phyloP scores from a whole-genome alignment of 1,140 invertebrate genomes.

The Scaptodrosophila lebanonensis region DNA sequence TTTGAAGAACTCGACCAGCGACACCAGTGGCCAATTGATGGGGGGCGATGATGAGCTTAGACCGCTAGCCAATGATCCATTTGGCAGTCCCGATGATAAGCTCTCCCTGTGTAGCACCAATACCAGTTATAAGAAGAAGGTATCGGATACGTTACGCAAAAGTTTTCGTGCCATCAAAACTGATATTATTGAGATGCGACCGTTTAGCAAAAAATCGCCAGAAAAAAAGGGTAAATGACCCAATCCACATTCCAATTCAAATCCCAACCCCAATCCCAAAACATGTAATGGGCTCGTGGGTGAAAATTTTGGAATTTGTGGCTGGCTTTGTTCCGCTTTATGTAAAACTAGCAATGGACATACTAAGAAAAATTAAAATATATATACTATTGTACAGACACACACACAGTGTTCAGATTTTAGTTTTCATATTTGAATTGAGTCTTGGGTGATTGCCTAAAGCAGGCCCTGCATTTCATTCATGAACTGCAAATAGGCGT shows the following conservation, averaged over 20 bases:
- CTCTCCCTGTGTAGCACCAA: conserved; percentile 63
- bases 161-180: conserved; percentile 63
- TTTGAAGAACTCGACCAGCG: conserved; percentile 41
- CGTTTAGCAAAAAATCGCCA: conserved; percentile 45
- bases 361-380: too few species aligned
- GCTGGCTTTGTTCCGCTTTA: too few species aligned
- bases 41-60: conserved; percentile 36
- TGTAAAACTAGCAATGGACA: too few species aligned
- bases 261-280: too few species aligned
- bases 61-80: conserved; percentile 27
- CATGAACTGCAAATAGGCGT: conserved; percentile 99
- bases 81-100: conserved; percentile 45
- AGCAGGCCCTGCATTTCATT: conserved; percentile 97
- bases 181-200: conserved; percentile 58
- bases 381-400: too few species aligned
- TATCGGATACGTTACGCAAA: conserved; percentile 54
- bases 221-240: neutral
- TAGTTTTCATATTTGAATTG: too few species aligned
- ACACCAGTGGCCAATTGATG: conserved; percentile 14
- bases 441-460: too few species aligned
- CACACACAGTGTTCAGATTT: too few species aligned
- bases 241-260: neutral
- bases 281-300: too few species aligned
- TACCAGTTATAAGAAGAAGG: conserved; percentile 65
- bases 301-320: too few species aligned